Evolutionary conservation across 2,888 invertebrate genomes (phyloP), one percentile per base, ranked within the genome.

Genomic region (Muschampia plurimacula): DNA sequence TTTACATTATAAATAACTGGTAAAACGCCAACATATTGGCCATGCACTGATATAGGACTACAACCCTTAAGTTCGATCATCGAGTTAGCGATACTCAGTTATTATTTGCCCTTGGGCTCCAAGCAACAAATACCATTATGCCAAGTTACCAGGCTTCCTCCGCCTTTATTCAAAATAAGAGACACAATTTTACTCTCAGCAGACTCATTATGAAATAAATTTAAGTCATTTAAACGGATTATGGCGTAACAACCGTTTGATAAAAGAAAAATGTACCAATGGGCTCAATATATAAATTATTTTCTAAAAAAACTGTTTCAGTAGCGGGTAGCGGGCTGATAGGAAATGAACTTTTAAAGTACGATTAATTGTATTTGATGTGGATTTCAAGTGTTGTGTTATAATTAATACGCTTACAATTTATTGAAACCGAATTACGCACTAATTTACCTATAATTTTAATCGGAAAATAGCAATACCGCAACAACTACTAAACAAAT

Each of bases 101-200:
- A n/a, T 55, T 87, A 83, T 83, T 84, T 83, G 75, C 78, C 75
- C 71, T 76, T 75, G 68, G 76, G 70, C 60, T 66, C 62, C 69
- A 75, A 62, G 80, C 78, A 81, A 84, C 83, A 84, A 86, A 86
- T 81, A 82, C 79, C 78, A 81, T 84, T 83, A 83, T 82, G 78
- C 41, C 22, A 79, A 82, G 78, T 81, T 79, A 78, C 77, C 76
- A 74, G 75, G 77, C 78, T 79, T 78, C 77, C 76, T 77, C 64
- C 73, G 67, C 52, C 67, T 52, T 72, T 72, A 62, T 72, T 72
- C 66, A 46, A 67, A 67, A 57, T 64, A 69, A 72, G 66, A 67
- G 67, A 71, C 64, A 73, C 46, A 67, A 63, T 72, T 71, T 63
- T 74, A 67, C 67, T 62, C 69, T 69, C 69, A 62, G 39, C 63